Conservation (phyloP, 1,140 invertebrate species). For the Zaprionus davidi region DNA sequence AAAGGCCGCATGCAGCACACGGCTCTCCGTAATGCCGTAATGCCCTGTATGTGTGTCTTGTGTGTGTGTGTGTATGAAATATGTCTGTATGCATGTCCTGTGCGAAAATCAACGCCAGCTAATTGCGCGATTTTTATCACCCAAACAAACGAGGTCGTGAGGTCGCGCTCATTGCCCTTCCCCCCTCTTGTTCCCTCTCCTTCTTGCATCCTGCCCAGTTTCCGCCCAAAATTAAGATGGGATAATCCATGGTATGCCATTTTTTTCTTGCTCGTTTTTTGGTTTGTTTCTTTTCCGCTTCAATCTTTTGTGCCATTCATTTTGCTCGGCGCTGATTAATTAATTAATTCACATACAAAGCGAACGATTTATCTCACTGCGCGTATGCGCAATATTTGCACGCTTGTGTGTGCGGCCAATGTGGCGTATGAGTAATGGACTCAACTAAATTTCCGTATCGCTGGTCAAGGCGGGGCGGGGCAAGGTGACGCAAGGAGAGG, state of each 20-base stretch:
- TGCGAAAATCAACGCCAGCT: conserved; percentile 79
- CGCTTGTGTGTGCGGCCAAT: conserved; percentile 19
- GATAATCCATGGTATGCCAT: neutral
- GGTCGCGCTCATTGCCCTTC: conserved; percentile 18
- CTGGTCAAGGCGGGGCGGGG: neutral
- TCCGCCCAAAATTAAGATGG: neutral
- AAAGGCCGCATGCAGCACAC: neutral
- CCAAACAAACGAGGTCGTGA: conserved; percentile 64
- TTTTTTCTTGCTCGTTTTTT: conserved; percentile 25
- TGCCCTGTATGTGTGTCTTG: neutral
- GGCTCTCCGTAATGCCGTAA: conserved; percentile 5
- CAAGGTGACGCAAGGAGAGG: neutral
- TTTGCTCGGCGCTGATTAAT: conserved; percentile 65
- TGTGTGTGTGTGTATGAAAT: conserved; percentile 10
- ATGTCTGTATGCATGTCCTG: conserved; percentile 58
- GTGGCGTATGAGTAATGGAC: conserved; percentile 74
- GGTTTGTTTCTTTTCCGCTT: conserved; percentile 18
- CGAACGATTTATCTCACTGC: conserved; percentile 52
- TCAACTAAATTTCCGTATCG: conserved; percentile 52
- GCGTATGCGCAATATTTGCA: conserved; percentile 40
- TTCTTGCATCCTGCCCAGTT: neutral
- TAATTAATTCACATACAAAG: conserved; percentile 62
- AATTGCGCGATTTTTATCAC: conserved; percentile 78
- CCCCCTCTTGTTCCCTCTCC: too few relatives aligned
- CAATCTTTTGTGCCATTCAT: conserved; percentile 14